These are phyloP conservation scores for Stenchaetothrips biformis DNA, from an alignment of 2,888 invertebrate genomes.

Conservation along the genomic window DNA sequence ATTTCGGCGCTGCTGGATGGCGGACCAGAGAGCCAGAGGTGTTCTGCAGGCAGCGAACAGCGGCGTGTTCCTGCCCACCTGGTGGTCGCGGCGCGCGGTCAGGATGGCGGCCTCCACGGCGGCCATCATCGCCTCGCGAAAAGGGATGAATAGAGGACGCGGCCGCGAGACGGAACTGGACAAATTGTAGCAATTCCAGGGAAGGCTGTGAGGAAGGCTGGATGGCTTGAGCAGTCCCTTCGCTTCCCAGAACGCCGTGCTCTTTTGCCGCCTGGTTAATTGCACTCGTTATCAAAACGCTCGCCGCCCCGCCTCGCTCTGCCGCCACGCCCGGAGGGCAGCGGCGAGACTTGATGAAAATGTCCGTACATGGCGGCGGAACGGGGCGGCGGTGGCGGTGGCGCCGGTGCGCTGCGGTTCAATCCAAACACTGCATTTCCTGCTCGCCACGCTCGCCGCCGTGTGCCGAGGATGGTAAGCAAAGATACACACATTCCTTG, in stretches of 20 bases:
- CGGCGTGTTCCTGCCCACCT: too few species aligned
- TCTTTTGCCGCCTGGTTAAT: not conserved
- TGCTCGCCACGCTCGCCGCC: not conserved
- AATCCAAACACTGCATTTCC: conserved; percentile 19
- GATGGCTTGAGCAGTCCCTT: too few species aligned
- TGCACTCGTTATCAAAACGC: not conserved
- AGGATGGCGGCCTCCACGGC: too few species aligned
- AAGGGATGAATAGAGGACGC: too few species aligned
- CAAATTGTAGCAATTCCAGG: conserved; percentile 1
- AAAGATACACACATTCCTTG: too few species aligned
- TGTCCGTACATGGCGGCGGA: not conserved
- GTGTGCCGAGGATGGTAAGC: not conserved
- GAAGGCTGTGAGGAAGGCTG: not conserved
- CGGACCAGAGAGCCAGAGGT: too few species aligned
- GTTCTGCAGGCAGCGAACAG: too few species aligned
- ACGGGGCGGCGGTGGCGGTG: not conserved
- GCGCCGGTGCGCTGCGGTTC: not conserved
- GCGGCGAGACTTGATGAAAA: not conserved
- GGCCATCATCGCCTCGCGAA: too few species aligned
- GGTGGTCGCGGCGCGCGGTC: too few species aligned
- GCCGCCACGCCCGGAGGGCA: not conserved
- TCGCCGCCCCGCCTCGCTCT: not conserved
- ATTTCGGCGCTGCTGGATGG: too few species aligned
- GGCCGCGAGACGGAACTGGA: too few species aligned
- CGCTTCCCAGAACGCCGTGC: not conserved